phyloP scores from a whole-genome alignment of 2,888 invertebrate species.

The Hyposoter dolosus region DNA sequence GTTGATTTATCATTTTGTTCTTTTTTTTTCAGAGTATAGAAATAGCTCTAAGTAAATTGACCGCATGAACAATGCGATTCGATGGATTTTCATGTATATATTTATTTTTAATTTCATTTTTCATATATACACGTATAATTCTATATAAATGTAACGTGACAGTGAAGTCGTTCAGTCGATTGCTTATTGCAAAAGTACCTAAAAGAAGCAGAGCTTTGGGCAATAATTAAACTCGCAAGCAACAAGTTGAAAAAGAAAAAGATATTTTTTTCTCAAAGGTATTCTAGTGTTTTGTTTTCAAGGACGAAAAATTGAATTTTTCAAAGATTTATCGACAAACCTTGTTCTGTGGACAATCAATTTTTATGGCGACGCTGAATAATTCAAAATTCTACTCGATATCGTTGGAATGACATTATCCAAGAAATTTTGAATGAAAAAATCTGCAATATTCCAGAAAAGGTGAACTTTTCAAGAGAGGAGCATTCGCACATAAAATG shows the following conservation, averaged over 20 bases:
- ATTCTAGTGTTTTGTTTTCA: not conserved
- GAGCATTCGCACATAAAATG: not conserved
- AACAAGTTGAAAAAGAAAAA: conserved; percentile 5
- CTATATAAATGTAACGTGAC: conserved; percentile 64
- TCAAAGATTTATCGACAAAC: not conserved
- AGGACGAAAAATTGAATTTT: not conserved
- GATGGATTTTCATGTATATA: conserved; percentile 45
- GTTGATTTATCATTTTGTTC: conserved; percentile 11
- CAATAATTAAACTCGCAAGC: conserved; percentile 3
- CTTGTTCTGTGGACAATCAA: not conserved
- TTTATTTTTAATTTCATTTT: conserved; percentile 17
- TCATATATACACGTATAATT: conserved; percentile 48
- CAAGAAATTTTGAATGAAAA: not conserved
- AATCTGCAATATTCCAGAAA: not conserved
- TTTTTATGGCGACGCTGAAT: not conserved
- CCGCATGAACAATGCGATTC: conserved; percentile 62
- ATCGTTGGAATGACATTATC: not conserved
- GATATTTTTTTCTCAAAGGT: not conserved
- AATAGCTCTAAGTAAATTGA: conserved; percentile 70
- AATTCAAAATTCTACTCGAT: not conserved
- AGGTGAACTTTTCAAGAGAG: not conserved
- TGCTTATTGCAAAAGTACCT: conserved; percentile 66
- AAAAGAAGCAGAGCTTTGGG: conserved; percentile 43
- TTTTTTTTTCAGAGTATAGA: conserved; percentile 69
- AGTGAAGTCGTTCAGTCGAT: conserved; percentile 67